Percentiles rank a stretch among this genome's conserved stretches.
Conservation (phyloP, 2,797 vertebrate species). For the Helostoma temminkii region DNA sequence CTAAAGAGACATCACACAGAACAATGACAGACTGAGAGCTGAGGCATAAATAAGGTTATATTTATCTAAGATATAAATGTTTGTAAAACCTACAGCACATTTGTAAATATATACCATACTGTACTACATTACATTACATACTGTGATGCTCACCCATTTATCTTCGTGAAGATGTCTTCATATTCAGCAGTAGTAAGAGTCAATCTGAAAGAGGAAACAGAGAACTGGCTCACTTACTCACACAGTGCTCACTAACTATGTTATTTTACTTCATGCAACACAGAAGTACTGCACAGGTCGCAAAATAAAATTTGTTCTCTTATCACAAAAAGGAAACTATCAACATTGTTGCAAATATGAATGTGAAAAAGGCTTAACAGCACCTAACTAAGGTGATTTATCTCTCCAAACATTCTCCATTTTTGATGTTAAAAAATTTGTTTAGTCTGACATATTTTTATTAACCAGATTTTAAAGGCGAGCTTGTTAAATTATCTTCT, state of each 20-base stretch:
- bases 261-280: not conserved
- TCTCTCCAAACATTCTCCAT: not conserved
- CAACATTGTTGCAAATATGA: not conserved
- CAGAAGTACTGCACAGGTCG: not conserved
- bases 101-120: not conserved
- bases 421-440: not conserved
- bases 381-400: not conserved
- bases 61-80: not conserved
- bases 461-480: no score
- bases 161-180: constrained; percentile 82
- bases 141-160: constrained; percentile 88
- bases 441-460: no score
- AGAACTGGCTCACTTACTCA: no score
- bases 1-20: constrained; percentile 48
- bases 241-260: not conserved
- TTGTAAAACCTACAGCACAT: not conserved
- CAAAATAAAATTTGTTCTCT: not conserved
- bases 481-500: no score
- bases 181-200: constrained; percentile 80
- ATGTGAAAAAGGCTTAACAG: not conserved
- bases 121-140: no score
- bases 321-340: not conserved
- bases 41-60: not conserved
- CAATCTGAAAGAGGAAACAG: constrained; percentile 70
- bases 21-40: not conserved